Base-by-base conservation (phyloP, 2,113 vertebrate species). In the Neodontobutis hainanensis region DNA sequence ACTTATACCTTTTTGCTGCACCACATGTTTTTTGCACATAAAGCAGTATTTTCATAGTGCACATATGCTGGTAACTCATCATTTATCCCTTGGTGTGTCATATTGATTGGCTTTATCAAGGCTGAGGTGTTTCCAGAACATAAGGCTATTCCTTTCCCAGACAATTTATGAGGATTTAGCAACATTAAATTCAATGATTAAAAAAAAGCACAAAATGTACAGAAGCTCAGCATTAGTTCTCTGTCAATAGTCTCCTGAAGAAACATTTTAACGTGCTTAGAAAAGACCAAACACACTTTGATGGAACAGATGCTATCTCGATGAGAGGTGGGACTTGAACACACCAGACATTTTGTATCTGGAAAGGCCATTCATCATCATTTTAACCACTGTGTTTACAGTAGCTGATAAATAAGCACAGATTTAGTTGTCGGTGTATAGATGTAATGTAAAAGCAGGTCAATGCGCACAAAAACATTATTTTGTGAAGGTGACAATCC, bases 401-500 rank as follows among this genome's bases (percentile, higher is more conserved):
- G 47, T 42, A n/a, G 14, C 44, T 57, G 57, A 71, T 59, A 74
- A 66, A 57, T 38, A 78, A 62, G 44, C 45, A 16, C 8, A 16
- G 3, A 42, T 19, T 46, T 43, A 67, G 58, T 52, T 64, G 65
- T 19, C 40, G n/a, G 14, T 16, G 50, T 35, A 12, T 53, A 2
- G 35, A 53, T 35, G 27, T 38, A 15, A 38, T 57, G 73, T 75
- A 70, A 77, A 27, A 66, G 50, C 62, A 43, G 66, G 45, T 71
- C 62, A 66, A 69, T 80, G 72, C 35, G 16, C 60, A 66, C 49
- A 67, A 34, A 60, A 80, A 77, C 75, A 45, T 46, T 69, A 63
- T 79, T 86, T 62, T 77, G 15, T 27, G 55, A 78, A 84, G 77
- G 77, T 61, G 61, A 69, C 51, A 80, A 73, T 78, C 64, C 48